These are phyloP conservation scores for Platalea minor DNA, from an alignment of 2,797 vertebrate genomes.

Conservation along the genomic window DNA sequence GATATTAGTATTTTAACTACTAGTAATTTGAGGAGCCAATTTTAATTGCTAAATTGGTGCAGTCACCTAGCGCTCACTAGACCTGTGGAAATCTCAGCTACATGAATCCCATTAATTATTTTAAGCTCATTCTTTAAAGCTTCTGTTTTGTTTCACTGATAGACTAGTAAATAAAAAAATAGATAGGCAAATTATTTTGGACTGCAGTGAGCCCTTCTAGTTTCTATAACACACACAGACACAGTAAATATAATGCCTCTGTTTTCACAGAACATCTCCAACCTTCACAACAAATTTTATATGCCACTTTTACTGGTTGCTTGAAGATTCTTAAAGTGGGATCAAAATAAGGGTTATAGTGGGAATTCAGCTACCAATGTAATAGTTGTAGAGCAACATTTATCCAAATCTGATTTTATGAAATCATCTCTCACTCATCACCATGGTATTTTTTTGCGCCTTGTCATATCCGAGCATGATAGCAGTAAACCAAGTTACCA, in stretches of 20 bases:
- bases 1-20: background rate
- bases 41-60: background rate
- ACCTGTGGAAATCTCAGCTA: background rate
- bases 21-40: background rate
- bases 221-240: background rate
- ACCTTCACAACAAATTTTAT: background rate
- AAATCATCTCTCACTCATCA: conserved; percentile 7
- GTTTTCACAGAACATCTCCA: background rate
- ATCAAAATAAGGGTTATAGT: background rate
- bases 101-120: background rate
- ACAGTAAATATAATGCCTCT: background rate
- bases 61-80: background rate
- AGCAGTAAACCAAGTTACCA: background rate
- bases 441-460: background rate
- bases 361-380: background rate
- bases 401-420: conserved; percentile 18
- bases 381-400: background rate
- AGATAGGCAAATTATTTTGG: background rate
- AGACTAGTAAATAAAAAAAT: background rate
- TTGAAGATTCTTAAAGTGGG: background rate
- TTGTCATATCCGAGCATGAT: background rate
- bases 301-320: background rate
- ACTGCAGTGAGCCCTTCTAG: background rate
- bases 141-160: background rate
- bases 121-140: background rate